Evolutionary conservation across 1,140 invertebrate species (phyloP).

Genomic region (Goniozus legneri): DNA sequence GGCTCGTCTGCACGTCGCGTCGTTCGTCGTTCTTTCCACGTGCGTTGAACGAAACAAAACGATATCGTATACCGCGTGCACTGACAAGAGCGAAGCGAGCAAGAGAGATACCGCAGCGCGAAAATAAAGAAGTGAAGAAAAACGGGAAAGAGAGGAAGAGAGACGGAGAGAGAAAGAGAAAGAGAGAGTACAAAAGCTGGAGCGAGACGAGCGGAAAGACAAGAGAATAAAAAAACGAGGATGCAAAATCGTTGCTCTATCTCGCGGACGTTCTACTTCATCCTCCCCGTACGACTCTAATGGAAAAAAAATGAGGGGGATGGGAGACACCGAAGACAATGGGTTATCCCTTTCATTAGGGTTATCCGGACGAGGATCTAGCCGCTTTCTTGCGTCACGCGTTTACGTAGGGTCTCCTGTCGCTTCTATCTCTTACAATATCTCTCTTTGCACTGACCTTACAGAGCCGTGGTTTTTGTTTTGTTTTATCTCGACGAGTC

Average conservation of each 20-base stretch:
- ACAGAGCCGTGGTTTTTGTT: no score
- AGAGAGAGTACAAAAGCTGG: background rate
- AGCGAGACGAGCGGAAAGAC: no score
- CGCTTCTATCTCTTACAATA: no score
- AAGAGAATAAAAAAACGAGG: no score
- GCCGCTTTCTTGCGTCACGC: no score
- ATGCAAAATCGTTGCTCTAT: no score
- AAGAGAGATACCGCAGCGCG: background rate
- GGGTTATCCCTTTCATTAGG: no score
- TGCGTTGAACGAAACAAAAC: background rate
- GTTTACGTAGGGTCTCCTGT: no score
- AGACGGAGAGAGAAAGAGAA: background rate
- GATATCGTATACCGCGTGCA: background rate
- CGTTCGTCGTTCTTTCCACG: background rate
- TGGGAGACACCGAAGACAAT: background rate
- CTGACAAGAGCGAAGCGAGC: background rate
- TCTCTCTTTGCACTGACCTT: no score
- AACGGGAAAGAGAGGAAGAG: background rate
- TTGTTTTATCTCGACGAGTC: no score
- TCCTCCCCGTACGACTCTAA: background rate
- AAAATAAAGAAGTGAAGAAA: background rate
- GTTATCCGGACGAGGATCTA: no score
- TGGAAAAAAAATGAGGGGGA: slow-evolving; percentile 12
- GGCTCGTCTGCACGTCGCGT: background rate
- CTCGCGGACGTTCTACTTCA: no score